Base-by-base conservation (phyloP, 2,797 vertebrate species). In the Cryptoprocta ferox region DNA sequence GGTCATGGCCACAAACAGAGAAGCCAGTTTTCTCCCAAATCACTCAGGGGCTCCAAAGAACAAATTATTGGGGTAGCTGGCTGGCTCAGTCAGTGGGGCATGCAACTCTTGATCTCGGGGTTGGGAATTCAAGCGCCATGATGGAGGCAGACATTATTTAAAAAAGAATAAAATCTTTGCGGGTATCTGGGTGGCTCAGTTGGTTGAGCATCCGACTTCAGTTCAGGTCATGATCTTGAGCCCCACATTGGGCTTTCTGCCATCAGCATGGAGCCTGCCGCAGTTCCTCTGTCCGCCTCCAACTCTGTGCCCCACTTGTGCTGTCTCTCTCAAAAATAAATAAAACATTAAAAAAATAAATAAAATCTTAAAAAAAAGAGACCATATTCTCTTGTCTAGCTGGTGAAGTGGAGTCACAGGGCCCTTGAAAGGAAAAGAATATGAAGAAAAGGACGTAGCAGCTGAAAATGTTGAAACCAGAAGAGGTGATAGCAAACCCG, bases 41-140 rank as follows among this genome's bases (percentile, higher is more conserved):
- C 32, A 26, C 18, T 28, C 12, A 48, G 65, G 70, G 48, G 24
- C 13, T 79, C 37, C 9, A 45, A 56, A 30, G 48, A 24, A 18
- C n/a, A 48, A 24, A 42, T 59, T 68, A 4, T 19, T 6, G 0
- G 39, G 39, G 39, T 0, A 3, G 4, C 39, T 16, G 71, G 7
- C 39, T 45, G 39, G 71, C 39, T 75, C 39, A 75, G 26, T 75
- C 14, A 26, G 71, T 75, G 71, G 2, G 3, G 14, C 4, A 2
- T 45, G 28, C 26, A 45, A 16, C 71, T 75, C 71, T 45, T 75
- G 71, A 45, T 30, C 71, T 24, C 15, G 15, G 71, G 14, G 71
- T 45, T 75, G 14, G 45, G 39, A 30, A 26, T 30, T 75, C 71
- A 45, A 75, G 39, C 14, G 14, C 71, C 14, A 75, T 42, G 28